These are phyloP conservation scores for Triplophysa yarkandensis DNA, from an alignment of 2,797 vertebrate species.

Conservation along the genomic window DNA sequence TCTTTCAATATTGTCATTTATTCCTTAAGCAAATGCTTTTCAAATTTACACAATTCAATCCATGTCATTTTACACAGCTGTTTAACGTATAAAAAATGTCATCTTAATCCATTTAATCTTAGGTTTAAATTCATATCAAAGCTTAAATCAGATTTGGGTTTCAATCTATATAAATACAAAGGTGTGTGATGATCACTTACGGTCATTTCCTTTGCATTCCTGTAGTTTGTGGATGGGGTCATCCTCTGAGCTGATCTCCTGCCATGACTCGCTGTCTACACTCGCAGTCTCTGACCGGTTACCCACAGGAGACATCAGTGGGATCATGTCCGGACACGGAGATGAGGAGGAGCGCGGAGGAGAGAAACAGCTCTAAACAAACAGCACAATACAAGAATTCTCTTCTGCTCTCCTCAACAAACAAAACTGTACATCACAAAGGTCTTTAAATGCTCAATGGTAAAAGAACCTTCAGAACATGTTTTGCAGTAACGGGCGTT, in stretches of 20 bases:
- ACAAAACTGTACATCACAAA: not conserved
- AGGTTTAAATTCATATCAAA: too few relatives aligned
- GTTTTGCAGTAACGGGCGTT: too few relatives aligned
- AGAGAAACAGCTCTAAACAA: slow-evolving; percentile 47
- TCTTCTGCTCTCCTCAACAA: not conserved
- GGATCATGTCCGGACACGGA: slow-evolving; percentile 27
- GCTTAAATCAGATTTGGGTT: too few relatives aligned
- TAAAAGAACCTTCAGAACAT: too few relatives aligned
- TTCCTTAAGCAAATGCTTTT: too few relatives aligned
- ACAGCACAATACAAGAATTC: not conserved
- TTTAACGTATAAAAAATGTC: too few relatives aligned
- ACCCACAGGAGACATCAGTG: slow-evolving; percentile 30
- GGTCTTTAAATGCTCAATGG: too few relatives aligned
- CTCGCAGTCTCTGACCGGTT: slow-evolving; percentile 38
- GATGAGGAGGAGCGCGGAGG: slow-evolving; percentile 51
- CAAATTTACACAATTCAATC: too few relatives aligned
- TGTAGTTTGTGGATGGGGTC: slow-evolving; percentile 26
- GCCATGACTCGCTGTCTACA: slow-evolving; percentile 54
- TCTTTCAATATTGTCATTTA: too few relatives aligned
- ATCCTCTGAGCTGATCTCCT: slow-evolving; percentile 44
- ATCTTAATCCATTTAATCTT: too few relatives aligned
- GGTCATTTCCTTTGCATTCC: slow-evolving; percentile 39
- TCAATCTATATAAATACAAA: too few relatives aligned
- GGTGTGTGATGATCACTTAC: slow-evolving; percentile 21
- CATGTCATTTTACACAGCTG: too few relatives aligned